A percentile compares a stretch with the other conserved stretches of the same genome.
Evolutionary conservation across 2,888 invertebrate species (phyloP).

Genomic region (Nomada ferruginata): DNA sequence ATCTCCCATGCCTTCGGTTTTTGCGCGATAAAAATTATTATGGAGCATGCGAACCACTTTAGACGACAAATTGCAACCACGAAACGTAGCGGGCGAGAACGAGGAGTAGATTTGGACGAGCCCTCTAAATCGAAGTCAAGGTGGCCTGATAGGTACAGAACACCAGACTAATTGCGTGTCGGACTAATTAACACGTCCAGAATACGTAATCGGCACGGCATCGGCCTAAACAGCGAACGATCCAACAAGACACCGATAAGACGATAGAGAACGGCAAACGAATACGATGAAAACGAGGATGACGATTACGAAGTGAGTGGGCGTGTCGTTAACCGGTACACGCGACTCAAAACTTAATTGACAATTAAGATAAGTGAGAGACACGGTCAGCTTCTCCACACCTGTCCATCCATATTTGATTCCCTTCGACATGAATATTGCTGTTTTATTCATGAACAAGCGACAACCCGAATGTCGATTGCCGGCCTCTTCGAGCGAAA

Average conservation of each 20-base stretch:
- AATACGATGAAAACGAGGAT: slow-evolving; percentile 25
- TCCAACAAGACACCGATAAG: background rate
- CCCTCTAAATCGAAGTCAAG: background rate
- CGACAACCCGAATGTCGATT: slow-evolving; percentile 20
- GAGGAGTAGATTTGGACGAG: background rate
- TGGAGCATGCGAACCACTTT: slow-evolving; percentile 2
- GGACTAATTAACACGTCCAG: slow-evolving; percentile 64
- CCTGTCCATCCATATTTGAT: slow-evolving; percentile 55
- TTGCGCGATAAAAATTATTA: slow-evolving; percentile 19
- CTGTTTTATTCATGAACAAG: slow-evolving; percentile 60
- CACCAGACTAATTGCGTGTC: slow-evolving; percentile 52
- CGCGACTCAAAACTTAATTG: slow-evolving; percentile 62
- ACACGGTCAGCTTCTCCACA: slow-evolving; percentile 50
- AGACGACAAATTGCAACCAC: slow-evolving; percentile 11
- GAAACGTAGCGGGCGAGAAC: background rate
- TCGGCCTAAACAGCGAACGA: slow-evolving; percentile 26
- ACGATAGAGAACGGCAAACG: background rate
- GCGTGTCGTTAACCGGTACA: slow-evolving; percentile 52
- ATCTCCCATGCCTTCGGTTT: slow-evolving; percentile 4
- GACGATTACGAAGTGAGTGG: slow-evolving; percentile 39
- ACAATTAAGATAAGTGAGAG: slow-evolving; percentile 62
- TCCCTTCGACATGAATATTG: slow-evolving; percentile 30
- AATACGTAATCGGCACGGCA: slow-evolving; percentile 59
- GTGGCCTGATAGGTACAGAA: slow-evolving; percentile 24
- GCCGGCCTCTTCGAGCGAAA: background rate